Evolutionary conservation across 2,797 vertebrate species (phyloP), one percentile per base, ranked within the genome.

Genomic region (Moxostoma hubbsi): DNA sequence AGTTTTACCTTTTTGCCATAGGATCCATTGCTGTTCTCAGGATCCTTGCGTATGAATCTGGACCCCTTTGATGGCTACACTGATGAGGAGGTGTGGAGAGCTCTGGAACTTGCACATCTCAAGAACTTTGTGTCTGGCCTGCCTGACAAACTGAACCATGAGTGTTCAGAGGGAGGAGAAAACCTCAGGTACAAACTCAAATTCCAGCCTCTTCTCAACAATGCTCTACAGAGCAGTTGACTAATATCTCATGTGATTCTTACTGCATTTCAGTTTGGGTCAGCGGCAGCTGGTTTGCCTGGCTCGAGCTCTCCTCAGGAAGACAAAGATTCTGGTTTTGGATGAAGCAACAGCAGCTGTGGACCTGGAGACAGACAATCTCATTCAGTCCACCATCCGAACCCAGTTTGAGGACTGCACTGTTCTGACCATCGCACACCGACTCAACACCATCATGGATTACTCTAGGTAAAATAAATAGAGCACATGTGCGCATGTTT

Each of bases 261-360:
- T 75, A 61, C 9, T 63, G 47, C 7, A 13, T 1, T 0, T 0
- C 11, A 98, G 98, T 1, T 92, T 99, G 15, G 98, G 98, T 67
- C 97, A 99, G 89, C 92, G 97, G 6, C 98, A 99, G 93, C 93
- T 99, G 59, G 87, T 99, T 81, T 99, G 98, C 81, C 88, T 99
- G 81, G 97, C 97, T 53, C 93, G 98, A 79, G 98, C 98, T 74
- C 91, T 99, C 79, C 95, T 99, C 64, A 94, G 98, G 83, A 99
- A 97, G 84, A 97, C 96, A 2, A 98, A 96, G 89, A 92, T 99
- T 88, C 90, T 99, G 2, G 96, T 99, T 76, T 85, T 99, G 43
- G 98, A 99, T 2, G 98, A 99, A 90, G 97, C 97, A 84, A 99
- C 97, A 0, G 98, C 98, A 0, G 98, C 97, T 0, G 97, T 99